These are phyloP conservation scores for Microctonus brassicae DNA, from an alignment of 2,888 invertebrate genomes.

Conservation along the genomic window DNA sequence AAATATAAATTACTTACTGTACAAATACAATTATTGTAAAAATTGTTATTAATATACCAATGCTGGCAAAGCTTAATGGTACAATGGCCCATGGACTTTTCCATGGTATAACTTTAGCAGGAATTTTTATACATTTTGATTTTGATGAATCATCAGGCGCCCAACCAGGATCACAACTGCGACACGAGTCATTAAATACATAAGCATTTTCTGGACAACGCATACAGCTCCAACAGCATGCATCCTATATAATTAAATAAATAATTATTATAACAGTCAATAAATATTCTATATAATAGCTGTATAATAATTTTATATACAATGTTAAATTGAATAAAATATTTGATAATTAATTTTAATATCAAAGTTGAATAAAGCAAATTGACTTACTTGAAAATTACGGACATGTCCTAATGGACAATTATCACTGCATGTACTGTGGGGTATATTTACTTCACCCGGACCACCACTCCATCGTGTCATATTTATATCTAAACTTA, in stretches of 20 bases:
- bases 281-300: no score
- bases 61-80: slow-evolving; percentile 74
- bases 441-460: slow-evolving; percentile 68
- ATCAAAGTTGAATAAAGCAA: not conserved
- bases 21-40: slow-evolving; percentile 78
- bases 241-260: slow-evolving; percentile 66
- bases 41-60: slow-evolving; percentile 75
- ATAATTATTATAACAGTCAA: not conserved
- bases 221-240: slow-evolving; percentile 81
- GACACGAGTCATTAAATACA: slow-evolving; percentile 75
- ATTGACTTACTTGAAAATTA: slow-evolving; percentile 71
- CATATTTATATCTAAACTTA: slow-evolving; percentile 69
- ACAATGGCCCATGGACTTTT: slow-evolving; percentile 77
- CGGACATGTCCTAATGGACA: slow-evolving; percentile 75
- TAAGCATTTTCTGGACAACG: slow-evolving; percentile 76
- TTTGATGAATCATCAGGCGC: slow-evolving; percentile 70
- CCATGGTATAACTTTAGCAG: slow-evolving; percentile 75
- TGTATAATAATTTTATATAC: no score
- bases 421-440: slow-evolving; percentile 76
- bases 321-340: not conserved
- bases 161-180: slow-evolving; percentile 73
- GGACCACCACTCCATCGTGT: slow-evolving; percentile 69
- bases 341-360: not conserved
- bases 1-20: slow-evolving; percentile 61
- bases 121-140: slow-evolving; percentile 73